Evolutionary conservation across 1,140 invertebrate species (phyloP), one percentile per base, ranked within the genome.

Genomic region (Drosophila setifemur): DNA sequence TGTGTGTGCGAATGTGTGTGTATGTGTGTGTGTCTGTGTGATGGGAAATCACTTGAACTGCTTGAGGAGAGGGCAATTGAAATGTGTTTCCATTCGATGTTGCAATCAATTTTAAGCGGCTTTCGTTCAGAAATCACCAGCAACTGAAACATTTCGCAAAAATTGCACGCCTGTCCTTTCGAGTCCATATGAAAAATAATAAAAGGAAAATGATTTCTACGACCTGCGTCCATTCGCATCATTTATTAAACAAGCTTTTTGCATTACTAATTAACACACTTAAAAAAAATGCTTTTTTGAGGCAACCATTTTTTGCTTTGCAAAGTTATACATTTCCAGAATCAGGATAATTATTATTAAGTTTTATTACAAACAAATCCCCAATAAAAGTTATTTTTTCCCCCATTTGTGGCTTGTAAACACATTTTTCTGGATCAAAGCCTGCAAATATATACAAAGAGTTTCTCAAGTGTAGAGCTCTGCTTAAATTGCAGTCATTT

Each of bases 21-120:
- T 33, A 4, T 28, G 19, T 44, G 16, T 54, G 37, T 11, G 35
- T 18, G 25, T 49, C 28, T 55, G 33, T 61, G 40, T 28, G 48
- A 43, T 73, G 48, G 47, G 48, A 73, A 69, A 43, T 63, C 63
- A 75, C 63, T 74, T 64, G 39, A 79, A 73, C 35, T 35, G 39
- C 49, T 54, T 42, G 45, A 61, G 42, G 63, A 63, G 54, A 26
- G 40, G 69, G 31, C 40, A 44, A 60, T 64, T 63, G 60, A 64
- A 48, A 64, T 29, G 35, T 28, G 57, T 50, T 49, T 42, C 39
- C 42, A 61, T 42, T 78, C 37, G 42, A 50, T 77, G 73, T 60
- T 78, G 35, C 68, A 77, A 68, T 73, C 25, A 73, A 35, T 79
- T 72, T 69, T 58, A 69, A 73, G 55, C 57, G 52, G 55, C 68